Evolutionary conservation across 2,797 vertebrate species (phyloP), one percentile per base, ranked within the genome.

Genomic region (Sternotherus odoratus): DNA sequence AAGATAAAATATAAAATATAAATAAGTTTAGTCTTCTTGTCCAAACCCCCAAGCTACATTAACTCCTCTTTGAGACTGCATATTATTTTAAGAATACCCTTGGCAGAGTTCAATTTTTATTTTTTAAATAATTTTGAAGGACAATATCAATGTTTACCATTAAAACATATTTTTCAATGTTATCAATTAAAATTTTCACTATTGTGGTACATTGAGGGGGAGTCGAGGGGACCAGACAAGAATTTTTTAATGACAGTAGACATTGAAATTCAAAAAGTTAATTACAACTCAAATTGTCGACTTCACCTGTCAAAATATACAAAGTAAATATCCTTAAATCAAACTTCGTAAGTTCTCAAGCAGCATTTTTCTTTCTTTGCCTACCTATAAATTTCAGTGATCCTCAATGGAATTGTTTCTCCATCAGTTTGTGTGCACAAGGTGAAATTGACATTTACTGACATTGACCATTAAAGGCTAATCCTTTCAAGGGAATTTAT

Each of bases 21-120:
- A 72, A 36, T 72, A 54, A 33, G 13, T 6, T 0, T 0, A 23
- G 83, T 12, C 51, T 79, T 46, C 83, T 11, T 5, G 50, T 23
- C 24, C 48, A 33, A n/a, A 75, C 28, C 16, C 6, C 28, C 80
- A 75, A 79, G 51, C 43, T 66, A 80, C 33, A 0, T 0, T 80
- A 81, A 77, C 75, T 66, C 77, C 24, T 43, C 30, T 72, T 72
- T 9, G 82, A 54, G 36, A 48, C 56, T 13, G 17, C 84, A 54
- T 26, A 36, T 1, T 1, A 0, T 60, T 96, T 80, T 15, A 46
- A 8, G 51, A 78, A 33, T 9, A n/a, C 15, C 30, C 33, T n/a
- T 16, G 60, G 60, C 30, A 63, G 60, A 63, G 8, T 63, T 63
- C 33, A 63, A 17, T n/a, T 60, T 60, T 63, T 33, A 33, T 33